These are phyloP conservation scores for Pachypanchax playfairii DNA, from an alignment of 2,113 vertebrate genomes.

Conservation along the genomic window DNA sequence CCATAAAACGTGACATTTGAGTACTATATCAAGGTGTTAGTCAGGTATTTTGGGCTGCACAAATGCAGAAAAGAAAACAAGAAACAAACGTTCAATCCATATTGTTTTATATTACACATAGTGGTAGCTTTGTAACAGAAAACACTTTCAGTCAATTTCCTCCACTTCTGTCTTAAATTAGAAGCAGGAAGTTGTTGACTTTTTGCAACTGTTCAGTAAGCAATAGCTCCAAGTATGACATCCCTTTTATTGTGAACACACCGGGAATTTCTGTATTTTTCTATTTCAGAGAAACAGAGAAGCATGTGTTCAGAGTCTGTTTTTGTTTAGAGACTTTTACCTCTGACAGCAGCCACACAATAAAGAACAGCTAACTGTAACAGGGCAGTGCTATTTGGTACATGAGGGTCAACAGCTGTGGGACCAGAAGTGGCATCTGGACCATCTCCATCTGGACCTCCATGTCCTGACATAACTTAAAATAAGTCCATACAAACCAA, in stretches of 20 bases:
- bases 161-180: slow-evolving; percentile 12
- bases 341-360: background rate
- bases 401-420: no score
- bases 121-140: background rate
- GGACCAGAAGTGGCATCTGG: no score
- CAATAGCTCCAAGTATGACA: background rate
- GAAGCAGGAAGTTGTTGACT: slow-evolving; percentile 12
- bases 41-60: background rate
- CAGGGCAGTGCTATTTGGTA: background rate
- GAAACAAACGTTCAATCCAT: background rate
- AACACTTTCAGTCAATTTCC: slow-evolving; percentile 2
- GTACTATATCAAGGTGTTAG: background rate
- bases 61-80: background rate
- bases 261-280: background rate
- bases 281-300: background rate
- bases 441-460: background rate
- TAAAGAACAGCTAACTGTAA: background rate
- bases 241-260: background rate
- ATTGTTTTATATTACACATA: background rate
- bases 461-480: background rate
- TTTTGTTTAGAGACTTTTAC: background rate
- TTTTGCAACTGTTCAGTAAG: slow-evolving; percentile 3
- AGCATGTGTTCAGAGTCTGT: background rate
- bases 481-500: background rate
- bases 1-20: slow-evolving; percentile 6